Evolutionary conservation across 2,888 invertebrate genomes (phyloP).

Genomic region (Cephonodes hylas): DNA sequence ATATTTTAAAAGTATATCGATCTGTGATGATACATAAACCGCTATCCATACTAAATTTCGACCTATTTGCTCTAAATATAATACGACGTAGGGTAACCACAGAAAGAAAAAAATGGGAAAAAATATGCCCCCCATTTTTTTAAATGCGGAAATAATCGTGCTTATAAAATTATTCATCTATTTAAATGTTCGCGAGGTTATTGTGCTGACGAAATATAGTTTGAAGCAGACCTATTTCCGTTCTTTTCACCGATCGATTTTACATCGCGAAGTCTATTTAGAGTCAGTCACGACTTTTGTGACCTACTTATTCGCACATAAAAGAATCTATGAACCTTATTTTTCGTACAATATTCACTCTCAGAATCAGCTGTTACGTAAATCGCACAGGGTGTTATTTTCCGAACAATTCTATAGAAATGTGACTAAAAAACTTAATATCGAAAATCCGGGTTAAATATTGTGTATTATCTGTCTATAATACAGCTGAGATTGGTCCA

Average conservation of each 20-base stretch:
- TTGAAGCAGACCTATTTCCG: neutral
- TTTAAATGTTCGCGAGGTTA: too few relatives aligned
- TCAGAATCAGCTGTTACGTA: neutral
- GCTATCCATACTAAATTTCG: too few relatives aligned
- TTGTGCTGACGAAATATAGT: neutral
- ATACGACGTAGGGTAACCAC: too few relatives aligned
- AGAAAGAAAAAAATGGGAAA: too few relatives aligned
- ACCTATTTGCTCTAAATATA: too few relatives aligned
- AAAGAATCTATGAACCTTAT: neutral
- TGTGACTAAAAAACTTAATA: conserved; percentile 34
- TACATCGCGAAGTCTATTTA: neutral
- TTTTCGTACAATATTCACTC: neutral
- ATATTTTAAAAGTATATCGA: too few relatives aligned
- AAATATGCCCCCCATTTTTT: too few relatives aligned
- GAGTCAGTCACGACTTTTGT: neutral
- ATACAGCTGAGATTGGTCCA: conserved; percentile 33
- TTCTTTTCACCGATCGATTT: neutral
- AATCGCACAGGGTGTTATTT: conserved; percentile 14
- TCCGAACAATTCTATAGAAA: neutral
- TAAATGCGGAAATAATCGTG: neutral
- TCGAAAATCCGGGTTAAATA: conserved; percentile 47
- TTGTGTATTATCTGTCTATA: conserved; percentile 30
- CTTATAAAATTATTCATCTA: neutral
- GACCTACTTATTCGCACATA: neutral
- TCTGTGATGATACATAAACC: too few relatives aligned